Percentiles rank a stretch among this genome's conserved stretches.
phyloP scores from a whole-genome alignment of 2,888 invertebrate species.

The Anorthoa munda region DNA sequence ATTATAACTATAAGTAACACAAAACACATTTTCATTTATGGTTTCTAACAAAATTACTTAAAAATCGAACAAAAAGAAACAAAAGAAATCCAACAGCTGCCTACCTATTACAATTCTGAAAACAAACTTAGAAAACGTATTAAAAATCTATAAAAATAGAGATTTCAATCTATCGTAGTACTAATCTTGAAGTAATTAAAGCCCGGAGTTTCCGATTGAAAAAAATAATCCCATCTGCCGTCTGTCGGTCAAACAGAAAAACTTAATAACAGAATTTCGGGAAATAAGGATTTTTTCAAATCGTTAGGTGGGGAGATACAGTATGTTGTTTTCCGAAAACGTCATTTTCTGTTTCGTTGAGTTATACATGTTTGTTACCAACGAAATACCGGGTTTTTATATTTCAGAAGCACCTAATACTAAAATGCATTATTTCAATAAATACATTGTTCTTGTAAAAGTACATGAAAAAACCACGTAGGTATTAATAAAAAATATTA shows the following conservation, averaged over 20 bases:
- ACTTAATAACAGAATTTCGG: constrained; percentile 66
- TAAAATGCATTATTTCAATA: neutral
- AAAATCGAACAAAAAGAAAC: neutral
- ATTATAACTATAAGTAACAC: neutral
- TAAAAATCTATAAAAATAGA: constrained; percentile 64
- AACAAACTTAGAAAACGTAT: constrained; percentile 57
- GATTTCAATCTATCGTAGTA: constrained; percentile 61
- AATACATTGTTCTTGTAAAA: neutral
- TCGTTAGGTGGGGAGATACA: constrained; percentile 45
- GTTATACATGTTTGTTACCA: neutral
- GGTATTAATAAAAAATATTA: neutral
- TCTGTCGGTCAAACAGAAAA: constrained; percentile 59
- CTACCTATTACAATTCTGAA: constrained; percentile 10
- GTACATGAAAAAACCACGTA: neutral
- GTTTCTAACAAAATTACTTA: neutral
- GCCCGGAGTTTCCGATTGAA: constrained; percentile 24
- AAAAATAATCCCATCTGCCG: constrained; percentile 57
- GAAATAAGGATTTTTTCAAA: constrained; percentile 57
- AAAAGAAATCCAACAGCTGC: constrained; percentile 29
- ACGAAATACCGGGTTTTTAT: too few species aligned
- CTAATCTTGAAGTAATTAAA: constrained; percentile 57
- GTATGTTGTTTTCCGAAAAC: constrained; percentile 30
- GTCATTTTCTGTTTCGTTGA: neutral
- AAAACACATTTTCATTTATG: neutral
- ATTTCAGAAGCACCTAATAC: too few species aligned